These are phyloP conservation scores for Carassius auratus DNA, from an alignment of 2,113 vertebrate genomes.

Conservation along the genomic window DNA sequence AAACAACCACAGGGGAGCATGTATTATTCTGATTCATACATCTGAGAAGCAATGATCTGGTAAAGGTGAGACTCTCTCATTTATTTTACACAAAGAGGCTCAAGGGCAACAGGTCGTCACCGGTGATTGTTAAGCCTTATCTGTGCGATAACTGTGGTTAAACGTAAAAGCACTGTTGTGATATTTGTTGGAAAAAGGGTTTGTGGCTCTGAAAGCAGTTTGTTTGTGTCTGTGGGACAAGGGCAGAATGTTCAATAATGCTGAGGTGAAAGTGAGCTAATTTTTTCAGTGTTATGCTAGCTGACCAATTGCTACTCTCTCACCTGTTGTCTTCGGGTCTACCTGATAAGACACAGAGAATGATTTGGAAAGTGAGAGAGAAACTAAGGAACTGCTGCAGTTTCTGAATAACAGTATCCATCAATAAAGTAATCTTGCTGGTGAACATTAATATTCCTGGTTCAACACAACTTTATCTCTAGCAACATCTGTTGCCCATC, in stretches of 20 bases:
- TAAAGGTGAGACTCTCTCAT: constrained; percentile 65
- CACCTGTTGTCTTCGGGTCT: constrained; percentile 1
- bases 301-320: neutral
- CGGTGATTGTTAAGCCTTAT: constrained; percentile 41
- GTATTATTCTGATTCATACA: constrained; percentile 73
- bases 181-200: neutral
- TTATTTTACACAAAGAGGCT: constrained; percentile 43
- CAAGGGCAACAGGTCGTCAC: constrained; percentile 60
- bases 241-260: neutral
- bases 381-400: neutral
- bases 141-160: neutral
- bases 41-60: constrained; percentile 66
- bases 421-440: neutral
- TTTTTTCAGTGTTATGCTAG: neutral
- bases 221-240: neutral
- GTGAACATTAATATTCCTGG: neutral
- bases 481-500: too few species aligned
- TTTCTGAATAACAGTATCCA: neutral
- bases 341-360: neutral
- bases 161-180: neutral
- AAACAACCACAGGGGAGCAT: constrained; percentile 65
- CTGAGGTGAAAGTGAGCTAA: neutral
- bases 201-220: neutral
- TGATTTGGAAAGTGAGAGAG: neutral
- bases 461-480: neutral